These are phyloP conservation scores for Lateolabrax maculatus DNA, from an alignment of 2,797 vertebrate genomes.

Conservation along the genomic window DNA sequence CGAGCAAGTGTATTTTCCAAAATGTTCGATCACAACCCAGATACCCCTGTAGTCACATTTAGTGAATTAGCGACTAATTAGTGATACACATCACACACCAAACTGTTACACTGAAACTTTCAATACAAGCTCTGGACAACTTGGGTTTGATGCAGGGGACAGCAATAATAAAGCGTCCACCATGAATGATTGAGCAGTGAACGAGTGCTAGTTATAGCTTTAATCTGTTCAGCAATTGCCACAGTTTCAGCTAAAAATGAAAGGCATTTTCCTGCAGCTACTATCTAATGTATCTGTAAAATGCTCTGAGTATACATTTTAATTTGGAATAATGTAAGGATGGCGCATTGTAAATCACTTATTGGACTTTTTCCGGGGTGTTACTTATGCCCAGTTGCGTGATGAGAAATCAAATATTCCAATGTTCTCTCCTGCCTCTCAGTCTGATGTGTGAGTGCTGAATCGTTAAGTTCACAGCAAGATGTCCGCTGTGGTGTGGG, in stretches of 20 bases:
- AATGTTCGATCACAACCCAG: neutral
- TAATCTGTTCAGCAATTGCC: constrained; percentile 6
- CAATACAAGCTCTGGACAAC: neutral
- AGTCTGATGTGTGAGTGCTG: constrained; percentile 71
- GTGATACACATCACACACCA: neutral
- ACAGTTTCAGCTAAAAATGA: constrained; percentile 6
- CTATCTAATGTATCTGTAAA: constrained; percentile 2
- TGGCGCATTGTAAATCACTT: constrained; percentile 55
- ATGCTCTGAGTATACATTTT: constrained; percentile 1
- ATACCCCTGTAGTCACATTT: neutral
- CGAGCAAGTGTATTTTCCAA: neutral
- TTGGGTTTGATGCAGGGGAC: neutral
- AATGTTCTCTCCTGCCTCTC: constrained; percentile 79
- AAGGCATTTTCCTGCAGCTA: neutral
- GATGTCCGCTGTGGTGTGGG: constrained; percentile 66
- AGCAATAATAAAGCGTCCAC: constrained; percentile 1
- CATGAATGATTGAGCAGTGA: constrained; percentile 11
- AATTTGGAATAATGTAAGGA: constrained; percentile 27
- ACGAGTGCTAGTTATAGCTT: neutral
- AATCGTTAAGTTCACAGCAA: constrained; percentile 81
- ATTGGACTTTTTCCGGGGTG: constrained; percentile 74
- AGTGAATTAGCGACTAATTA: neutral
- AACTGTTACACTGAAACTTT: neutral
- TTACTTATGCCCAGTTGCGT: constrained; percentile 77
- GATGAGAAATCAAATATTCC: constrained; percentile 82